Evolutionary conservation across 2,888 invertebrate genomes (phyloP).

Genomic region (Dione vanillae): DNA sequence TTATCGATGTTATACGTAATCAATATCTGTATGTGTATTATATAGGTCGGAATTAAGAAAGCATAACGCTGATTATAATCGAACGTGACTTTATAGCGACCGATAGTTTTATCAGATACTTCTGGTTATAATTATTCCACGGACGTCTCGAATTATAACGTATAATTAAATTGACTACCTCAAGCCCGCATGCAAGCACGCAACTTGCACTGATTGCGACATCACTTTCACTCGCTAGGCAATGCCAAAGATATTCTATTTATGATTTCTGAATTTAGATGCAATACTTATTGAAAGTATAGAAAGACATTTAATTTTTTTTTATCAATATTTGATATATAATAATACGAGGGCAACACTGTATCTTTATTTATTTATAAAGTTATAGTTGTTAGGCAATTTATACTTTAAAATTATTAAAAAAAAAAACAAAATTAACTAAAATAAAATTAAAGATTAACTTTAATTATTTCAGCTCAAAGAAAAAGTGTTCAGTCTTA

Average conservation of each 20-base stretch:
- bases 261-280: slow-evolving; percentile 42
- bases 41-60: slow-evolving; percentile 26
- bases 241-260: slow-evolving; percentile 40
- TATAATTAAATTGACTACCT: slow-evolving; percentile 51
- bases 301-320: not conserved
- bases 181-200: slow-evolving; percentile 55
- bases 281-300: not conserved
- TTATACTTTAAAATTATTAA: no score
- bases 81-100: slow-evolving; percentile 38
- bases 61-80: slow-evolving; percentile 21
- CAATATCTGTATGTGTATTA: not conserved
- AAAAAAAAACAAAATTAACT: no score
- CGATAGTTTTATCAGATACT: slow-evolving; percentile 30
- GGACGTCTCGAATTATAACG: slow-evolving; percentile 42
- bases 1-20: not conserved
- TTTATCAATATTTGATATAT: not conserved
- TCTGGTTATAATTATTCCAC: slow-evolving; percentile 35
- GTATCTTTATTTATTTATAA: no score
- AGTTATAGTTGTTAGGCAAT: no score
- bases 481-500: not conserved
- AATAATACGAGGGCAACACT: no score
- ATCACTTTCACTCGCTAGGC: slow-evolving; percentile 72
- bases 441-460: no score
- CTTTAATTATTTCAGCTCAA: not conserved
- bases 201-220: slow-evolving; percentile 65